Evolutionary conservation across 2,797 vertebrate species (phyloP).

Genomic region (Botia almorhae): DNA sequence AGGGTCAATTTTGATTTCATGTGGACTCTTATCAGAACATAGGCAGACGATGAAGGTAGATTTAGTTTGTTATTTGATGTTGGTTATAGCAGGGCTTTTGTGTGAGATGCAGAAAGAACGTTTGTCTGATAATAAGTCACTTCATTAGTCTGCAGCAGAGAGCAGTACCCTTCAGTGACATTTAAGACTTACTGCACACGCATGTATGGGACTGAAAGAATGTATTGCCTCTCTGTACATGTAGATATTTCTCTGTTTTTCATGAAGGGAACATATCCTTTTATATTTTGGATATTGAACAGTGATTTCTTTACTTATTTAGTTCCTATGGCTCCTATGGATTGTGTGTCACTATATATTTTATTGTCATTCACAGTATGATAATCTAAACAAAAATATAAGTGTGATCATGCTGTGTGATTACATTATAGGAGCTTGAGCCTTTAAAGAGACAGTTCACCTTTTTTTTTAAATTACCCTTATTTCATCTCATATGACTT

Average conservation of each 20-base stretch:
- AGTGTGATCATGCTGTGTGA: not conserved
- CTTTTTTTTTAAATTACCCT: no score
- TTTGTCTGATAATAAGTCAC: constrained; percentile 58
- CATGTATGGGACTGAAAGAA: constrained; percentile 50
- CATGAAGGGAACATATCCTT: not conserved
- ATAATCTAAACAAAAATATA: not conserved
- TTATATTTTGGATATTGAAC: not conserved
- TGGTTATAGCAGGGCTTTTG: constrained; percentile 30
- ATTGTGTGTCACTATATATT: constrained; percentile 2
- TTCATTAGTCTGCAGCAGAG: constrained; percentile 58
- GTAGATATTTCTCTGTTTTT: constrained; percentile 26
- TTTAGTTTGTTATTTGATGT: constrained; percentile 30
- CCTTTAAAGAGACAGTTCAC: not conserved
- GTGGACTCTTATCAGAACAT: constrained; percentile 11
- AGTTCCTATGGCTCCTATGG: not conserved
- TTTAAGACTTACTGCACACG: constrained; percentile 47
- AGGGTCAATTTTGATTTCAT: constrained; percentile 19
- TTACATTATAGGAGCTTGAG: not conserved
- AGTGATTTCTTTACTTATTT: not conserved
- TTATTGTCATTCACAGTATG: not conserved
- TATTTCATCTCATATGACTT: no score
- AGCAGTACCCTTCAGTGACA: constrained; percentile 53
- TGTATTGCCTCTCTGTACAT: constrained; percentile 39
- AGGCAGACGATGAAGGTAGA: constrained; percentile 18
- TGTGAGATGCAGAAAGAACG: constrained; percentile 26